Evolutionary conservation across 2,113 vertebrate species (phyloP).

Genomic region (Corythoichthys intestinalis): DNA sequence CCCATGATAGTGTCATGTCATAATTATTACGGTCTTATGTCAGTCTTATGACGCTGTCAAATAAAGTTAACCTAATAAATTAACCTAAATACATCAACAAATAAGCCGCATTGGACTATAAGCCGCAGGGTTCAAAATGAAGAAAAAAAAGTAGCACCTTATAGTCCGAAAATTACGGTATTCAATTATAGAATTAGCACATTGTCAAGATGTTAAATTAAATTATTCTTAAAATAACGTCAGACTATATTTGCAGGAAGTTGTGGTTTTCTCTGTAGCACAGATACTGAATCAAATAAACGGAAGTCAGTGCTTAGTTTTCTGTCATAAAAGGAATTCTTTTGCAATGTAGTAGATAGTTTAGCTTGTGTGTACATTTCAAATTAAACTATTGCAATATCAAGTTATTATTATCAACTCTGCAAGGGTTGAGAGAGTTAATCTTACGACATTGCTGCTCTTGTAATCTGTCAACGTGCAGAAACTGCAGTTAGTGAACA

Average conservation of each 20-base stretch:
- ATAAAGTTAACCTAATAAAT: no score
- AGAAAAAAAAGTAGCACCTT: no score
- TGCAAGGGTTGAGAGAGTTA: background rate
- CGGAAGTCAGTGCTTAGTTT: slow-evolving; percentile 1
- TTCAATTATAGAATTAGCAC: background rate
- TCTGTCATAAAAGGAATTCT: background rate
- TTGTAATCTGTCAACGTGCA: no score
- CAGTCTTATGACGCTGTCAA: no score
- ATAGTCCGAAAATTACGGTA: no score
- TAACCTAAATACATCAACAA: no score
- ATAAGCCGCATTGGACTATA: no score
- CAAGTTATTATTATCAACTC: background rate
- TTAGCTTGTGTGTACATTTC: background rate
- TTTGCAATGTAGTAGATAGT: background rate
- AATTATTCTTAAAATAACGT: background rate
- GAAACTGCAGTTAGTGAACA: no score
- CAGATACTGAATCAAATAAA: background rate
- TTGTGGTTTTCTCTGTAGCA: background rate
- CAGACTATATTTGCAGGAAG: slow-evolving; percentile 1
- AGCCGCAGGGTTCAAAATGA: no score
- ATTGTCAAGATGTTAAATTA: background rate
- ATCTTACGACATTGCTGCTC: no score
- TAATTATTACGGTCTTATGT: no score
- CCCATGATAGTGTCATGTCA: no score
- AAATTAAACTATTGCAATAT: background rate